These are phyloP conservation scores for Sarcophaga peregrina DNA, from an alignment of 1,140 invertebrate genomes.

Conservation along the genomic window DNA sequence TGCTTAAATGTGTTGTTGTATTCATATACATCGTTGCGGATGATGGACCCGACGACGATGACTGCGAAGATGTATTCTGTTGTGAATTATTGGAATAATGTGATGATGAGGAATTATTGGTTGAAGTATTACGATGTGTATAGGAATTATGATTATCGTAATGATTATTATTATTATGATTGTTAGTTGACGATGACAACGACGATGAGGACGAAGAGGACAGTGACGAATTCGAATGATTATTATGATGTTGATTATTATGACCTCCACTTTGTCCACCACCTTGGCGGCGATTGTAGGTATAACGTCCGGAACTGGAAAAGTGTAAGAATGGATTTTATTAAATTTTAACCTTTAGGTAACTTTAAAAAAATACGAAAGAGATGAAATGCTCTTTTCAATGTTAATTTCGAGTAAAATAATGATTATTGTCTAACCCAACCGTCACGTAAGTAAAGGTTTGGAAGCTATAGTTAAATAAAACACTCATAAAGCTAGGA, in stretches of 20 bases:
- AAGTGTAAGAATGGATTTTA: not conserved
- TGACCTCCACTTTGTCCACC: constrained; percentile 26
- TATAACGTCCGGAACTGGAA: constrained; percentile 55
- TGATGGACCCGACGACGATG: constrained; percentile 31
- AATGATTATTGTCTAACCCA: no score
- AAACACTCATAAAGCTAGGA: no score
- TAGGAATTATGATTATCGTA: constrained; percentile 46
- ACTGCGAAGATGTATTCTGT: constrained; percentile 44
- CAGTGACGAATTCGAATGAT: constrained; percentile 46
- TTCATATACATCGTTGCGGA: constrained; percentile 35
- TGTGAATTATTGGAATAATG: constrained; percentile 43
- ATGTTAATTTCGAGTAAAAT: no score
- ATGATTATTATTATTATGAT: constrained; percentile 43
- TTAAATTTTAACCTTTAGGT: no score
- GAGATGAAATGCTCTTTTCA: no score
- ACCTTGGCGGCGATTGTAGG: constrained; percentile 59
- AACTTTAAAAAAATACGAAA: no score
- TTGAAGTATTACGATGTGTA: not conserved
- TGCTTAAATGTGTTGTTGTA: constrained; percentile 47
- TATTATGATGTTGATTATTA: constrained; percentile 37
- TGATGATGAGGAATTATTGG: constrained; percentile 41
- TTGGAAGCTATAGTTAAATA: no score
- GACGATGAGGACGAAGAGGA: constrained; percentile 50
- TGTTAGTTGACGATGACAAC: constrained; percentile 56
- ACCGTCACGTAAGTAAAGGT: no score